Conservation (phyloP, 2,797 vertebrate genomes). For the Gorsachius magnificus region DNA sequence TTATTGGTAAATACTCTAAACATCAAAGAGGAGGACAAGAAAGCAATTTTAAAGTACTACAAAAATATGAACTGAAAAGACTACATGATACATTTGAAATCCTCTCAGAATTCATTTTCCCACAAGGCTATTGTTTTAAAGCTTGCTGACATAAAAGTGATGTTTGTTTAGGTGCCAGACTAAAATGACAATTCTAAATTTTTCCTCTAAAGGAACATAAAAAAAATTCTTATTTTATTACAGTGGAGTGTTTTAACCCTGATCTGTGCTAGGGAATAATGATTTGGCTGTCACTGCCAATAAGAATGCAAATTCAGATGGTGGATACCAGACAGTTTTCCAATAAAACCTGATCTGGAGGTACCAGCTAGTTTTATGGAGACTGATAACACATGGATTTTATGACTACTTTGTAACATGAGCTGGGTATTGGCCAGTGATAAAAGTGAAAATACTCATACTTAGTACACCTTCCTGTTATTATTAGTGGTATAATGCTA, state of each 20-base stretch:
- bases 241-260: neutral
- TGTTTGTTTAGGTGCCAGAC: neutral
- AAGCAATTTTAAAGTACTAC: neutral
- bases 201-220: neutral
- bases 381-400: neutral
- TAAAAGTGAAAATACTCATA: neutral
- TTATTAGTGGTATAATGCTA: neutral
- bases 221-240: neutral
- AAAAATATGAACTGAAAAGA: neutral
- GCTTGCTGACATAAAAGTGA: neutral
- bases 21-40: neutral
- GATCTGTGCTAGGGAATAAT: neutral
- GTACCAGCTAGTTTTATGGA: neutral
- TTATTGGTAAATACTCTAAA: neutral
- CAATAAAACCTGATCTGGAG: neutral
- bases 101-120: neutral
- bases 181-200: neutral
- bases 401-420: neutral
- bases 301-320: neutral
- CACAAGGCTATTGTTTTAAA: neutral
- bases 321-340: neutral
- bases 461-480: accelerated
- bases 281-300: neutral
- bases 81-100: neutral
- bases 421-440: neutral